phyloP scores from a whole-genome alignment of 2,888 invertebrate genomes.

The Oscheius sp. region DNA sequence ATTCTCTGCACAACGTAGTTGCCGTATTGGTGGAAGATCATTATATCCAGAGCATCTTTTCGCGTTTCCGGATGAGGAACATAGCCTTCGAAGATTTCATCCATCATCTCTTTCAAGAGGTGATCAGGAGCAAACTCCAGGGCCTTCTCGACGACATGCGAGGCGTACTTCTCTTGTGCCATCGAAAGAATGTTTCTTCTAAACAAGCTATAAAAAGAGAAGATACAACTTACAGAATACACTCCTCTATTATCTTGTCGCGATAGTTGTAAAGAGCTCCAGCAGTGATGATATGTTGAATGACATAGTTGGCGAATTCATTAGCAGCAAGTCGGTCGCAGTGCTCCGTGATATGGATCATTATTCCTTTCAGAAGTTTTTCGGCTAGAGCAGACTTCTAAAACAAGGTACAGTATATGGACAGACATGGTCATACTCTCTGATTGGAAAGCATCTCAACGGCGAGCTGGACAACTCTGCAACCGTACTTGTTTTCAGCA shows the following conservation, averaged over 20 bases:
- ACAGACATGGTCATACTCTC: neutral
- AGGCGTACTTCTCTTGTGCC: constrained; percentile 69
- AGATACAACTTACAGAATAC: constrained; percentile 51
- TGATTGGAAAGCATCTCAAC: constrained; percentile 61
- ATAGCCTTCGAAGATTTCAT: constrained; percentile 67
- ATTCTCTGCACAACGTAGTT: constrained; percentile 71
- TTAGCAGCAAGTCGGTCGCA: constrained; percentile 53
- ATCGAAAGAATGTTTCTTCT: constrained; percentile 64
- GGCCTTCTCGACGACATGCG: constrained; percentile 69
- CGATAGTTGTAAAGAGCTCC: constrained; percentile 52
- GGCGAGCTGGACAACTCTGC: constrained; percentile 61
- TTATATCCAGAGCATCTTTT: constrained; percentile 65
- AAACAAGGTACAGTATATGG: neutral
- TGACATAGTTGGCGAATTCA: constrained; percentile 70
- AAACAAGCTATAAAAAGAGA: neutral
- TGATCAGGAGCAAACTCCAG: constrained; percentile 55
- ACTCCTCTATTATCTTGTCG: constrained; percentile 60
- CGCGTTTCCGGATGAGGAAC: constrained; percentile 60
- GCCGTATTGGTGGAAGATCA: constrained; percentile 71
- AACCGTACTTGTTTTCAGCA: constrained; percentile 65
- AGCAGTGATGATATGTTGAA: constrained; percentile 64
- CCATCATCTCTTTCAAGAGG: constrained; percentile 60
- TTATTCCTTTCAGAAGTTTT: constrained; percentile 12
- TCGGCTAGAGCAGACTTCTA: constrained; percentile 18
- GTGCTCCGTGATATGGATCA: constrained; percentile 20